These are phyloP conservation scores for Cepaea nemoralis DNA, from an alignment of 1,140 invertebrate genomes.

Conservation along the genomic window DNA sequence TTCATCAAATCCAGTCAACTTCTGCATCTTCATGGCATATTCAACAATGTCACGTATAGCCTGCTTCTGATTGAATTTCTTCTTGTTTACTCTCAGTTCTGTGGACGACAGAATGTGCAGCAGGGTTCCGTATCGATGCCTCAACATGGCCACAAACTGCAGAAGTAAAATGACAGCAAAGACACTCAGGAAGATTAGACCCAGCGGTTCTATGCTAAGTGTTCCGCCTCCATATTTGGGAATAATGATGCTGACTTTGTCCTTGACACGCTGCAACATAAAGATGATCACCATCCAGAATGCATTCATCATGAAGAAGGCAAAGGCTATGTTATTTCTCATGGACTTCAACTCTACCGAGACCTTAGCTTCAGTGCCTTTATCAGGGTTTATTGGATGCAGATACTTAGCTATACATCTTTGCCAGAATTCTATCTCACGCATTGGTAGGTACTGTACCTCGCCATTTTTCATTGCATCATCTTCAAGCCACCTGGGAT, in stretches of 20 bases:
- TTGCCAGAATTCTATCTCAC: slow-evolving; percentile 61
- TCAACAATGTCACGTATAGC: slow-evolving; percentile 54
- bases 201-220: slow-evolving; percentile 70
- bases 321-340: slow-evolving; percentile 92
- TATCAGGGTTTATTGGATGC: slow-evolving; percentile 57
- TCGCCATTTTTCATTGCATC: slow-evolving; percentile 85
- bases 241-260: slow-evolving; percentile 83
- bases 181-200: slow-evolving; percentile 73
- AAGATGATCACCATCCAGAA: slow-evolving; percentile 97
- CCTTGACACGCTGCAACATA: slow-evolving; percentile 82
- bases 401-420: slow-evolving; percentile 62
- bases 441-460: slow-evolving; percentile 69
- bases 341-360: slow-evolving; percentile 90
- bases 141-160: slow-evolving; percentile 74
- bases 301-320: slow-evolving; percentile 97
- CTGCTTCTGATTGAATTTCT: slow-evolving; percentile 56
- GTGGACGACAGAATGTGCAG: slow-evolving; percentile 97
- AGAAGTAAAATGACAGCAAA: slow-evolving; percentile 73
- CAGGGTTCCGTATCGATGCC: slow-evolving; percentile 88
- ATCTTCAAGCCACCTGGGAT: slow-evolving; percentile 54
- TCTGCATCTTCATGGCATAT: slow-evolving; percentile 54
- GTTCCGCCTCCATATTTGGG: slow-evolving; percentile 48
- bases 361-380: slow-evolving; percentile 58
- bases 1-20: slow-evolving; percentile 52
- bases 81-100: slow-evolving; percentile 83